These are phyloP conservation scores for Odontamblyopus rebecca DNA, from an alignment of 2,797 vertebrate genomes.

Conservation along the genomic window DNA sequence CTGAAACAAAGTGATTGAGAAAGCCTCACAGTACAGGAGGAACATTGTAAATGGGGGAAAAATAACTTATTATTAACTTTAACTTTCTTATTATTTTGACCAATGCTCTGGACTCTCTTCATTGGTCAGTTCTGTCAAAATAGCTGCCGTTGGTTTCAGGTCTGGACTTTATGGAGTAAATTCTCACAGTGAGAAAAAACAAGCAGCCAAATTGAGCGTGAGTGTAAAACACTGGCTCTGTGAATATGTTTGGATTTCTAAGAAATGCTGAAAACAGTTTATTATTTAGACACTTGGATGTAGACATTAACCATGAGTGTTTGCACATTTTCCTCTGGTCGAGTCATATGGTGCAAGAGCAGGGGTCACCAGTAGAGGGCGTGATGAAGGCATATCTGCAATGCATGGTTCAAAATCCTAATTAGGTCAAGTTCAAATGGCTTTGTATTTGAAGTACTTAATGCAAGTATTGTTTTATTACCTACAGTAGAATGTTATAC, in stretches of 20 bases:
- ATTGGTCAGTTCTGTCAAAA: conserved; percentile 53
- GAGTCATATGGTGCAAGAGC: background rate
- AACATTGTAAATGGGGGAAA: conserved; percentile 9
- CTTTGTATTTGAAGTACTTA: too few relatives aligned
- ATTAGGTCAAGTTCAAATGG: too few relatives aligned
- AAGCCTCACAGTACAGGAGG: conserved; percentile 18
- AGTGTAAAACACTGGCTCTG: conserved; percentile 33
- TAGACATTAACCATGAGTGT: conserved; percentile 57
- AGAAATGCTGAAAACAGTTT: conserved; percentile 67
- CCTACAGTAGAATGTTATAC: too few relatives aligned
- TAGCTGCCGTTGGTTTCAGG: conserved; percentile 31
- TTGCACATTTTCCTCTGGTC: conserved; percentile 52
- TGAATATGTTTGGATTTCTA: conserved; percentile 15
- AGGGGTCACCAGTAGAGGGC: background rate
- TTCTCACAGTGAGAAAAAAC: conserved; percentile 39
- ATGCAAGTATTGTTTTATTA: too few relatives aligned
- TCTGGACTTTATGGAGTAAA: conserved; percentile 51
- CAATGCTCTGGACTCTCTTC: conserved; percentile 32
- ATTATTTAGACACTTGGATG: conserved; percentile 66
- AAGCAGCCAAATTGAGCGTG: conserved; percentile 48
- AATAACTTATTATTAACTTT: conserved; percentile 15
- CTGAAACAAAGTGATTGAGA: background rate
- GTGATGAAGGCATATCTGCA: too few relatives aligned
- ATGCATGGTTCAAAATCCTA: too few relatives aligned
- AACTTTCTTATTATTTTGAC: conserved; percentile 29